Percentiles rank a stretch among this genome's conserved stretches.
phyloP scores from a whole-genome alignment of 2,888 invertebrate genomes.

The Andrena dorsata region DNA sequence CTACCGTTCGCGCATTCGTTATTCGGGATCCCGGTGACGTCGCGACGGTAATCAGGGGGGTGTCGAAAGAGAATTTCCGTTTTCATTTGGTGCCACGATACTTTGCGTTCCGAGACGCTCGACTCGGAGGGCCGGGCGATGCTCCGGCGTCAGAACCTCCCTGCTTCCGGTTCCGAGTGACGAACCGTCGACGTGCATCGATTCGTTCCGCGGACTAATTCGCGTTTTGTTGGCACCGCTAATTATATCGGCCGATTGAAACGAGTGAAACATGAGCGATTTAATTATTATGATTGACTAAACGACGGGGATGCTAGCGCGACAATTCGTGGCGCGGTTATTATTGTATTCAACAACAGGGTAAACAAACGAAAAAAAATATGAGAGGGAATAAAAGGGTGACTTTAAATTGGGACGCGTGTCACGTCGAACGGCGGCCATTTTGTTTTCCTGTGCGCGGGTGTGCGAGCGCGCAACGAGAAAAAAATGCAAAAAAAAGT shows the following conservation, averaged over 20 bases:
- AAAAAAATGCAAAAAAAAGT: conserved; percentile 11
- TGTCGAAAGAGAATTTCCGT: conserved; percentile 4
- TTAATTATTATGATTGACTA: conserved; percentile 62
- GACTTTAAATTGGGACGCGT: conserved; percentile 75
- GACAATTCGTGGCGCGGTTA: conserved; percentile 76
- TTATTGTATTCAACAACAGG: conserved; percentile 84
- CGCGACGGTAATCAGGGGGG: conserved; percentile 40
- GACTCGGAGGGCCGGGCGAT: neutral
- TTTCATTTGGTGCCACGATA: conserved; percentile 7
- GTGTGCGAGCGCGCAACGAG: conserved; percentile 60
- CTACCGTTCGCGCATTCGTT: conserved; percentile 28
- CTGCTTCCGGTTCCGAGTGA: conserved; percentile 36
- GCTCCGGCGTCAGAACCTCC: conserved; percentile 25
- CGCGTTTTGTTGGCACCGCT: conserved; percentile 66
- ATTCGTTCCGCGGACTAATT: conserved; percentile 51
- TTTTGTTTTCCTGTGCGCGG: conserved; percentile 78
- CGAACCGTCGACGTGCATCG: conserved; percentile 53
- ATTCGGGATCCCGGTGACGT: conserved; percentile 31
- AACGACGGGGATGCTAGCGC: conserved; percentile 74
- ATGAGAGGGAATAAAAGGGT: conserved; percentile 21
- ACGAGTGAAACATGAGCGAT: conserved; percentile 35
- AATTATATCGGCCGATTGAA: conserved; percentile 30
- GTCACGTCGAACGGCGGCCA: conserved; percentile 79
- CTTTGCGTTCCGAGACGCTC: neutral
- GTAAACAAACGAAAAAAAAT: conserved; percentile 74